Conservation (phyloP, 2,888 invertebrate genomes). For the Agrilus mali region DNA sequence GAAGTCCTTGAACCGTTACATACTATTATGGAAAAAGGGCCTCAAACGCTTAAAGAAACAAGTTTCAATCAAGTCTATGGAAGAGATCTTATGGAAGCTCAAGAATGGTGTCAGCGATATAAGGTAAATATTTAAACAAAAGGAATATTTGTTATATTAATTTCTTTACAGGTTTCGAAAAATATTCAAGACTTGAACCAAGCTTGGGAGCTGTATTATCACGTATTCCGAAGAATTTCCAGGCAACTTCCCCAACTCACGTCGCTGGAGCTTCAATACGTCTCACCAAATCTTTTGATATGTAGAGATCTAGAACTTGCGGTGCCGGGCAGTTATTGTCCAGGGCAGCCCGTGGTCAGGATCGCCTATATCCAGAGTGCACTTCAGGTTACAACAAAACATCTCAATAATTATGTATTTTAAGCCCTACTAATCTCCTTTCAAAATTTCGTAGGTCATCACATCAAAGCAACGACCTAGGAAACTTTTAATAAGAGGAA, state of each 20-base stretch:
- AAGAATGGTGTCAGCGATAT: constrained; percentile 90
- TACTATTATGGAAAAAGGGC: constrained; percentile 84
- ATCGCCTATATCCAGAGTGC: constrained; percentile 86
- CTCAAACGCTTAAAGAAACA: constrained; percentile 91
- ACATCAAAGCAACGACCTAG: constrained; percentile 96
- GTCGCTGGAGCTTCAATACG: constrained; percentile 85
- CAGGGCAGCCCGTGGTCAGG: constrained; percentile 76
- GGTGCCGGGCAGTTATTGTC: constrained; percentile 95
- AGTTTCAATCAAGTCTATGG: constrained; percentile 96
- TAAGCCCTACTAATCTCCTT: background rate
- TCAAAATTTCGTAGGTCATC: constrained; percentile 55
- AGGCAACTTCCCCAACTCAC: constrained; percentile 88
- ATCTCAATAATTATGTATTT: background rate
- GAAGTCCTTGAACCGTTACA: constrained; percentile 90
- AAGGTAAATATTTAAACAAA: constrained; percentile 35
- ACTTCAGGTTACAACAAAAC: constrained; percentile 50
- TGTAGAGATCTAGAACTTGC: constrained; percentile 91
- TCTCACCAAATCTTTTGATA: constrained; percentile 79
- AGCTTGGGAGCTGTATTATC: constrained; percentile 99
- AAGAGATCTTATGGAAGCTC: constrained; percentile 85
- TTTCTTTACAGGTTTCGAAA: constrained; percentile 54
- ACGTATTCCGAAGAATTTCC: constrained; percentile 93
- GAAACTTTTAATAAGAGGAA: constrained; percentile 84
- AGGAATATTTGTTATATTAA: background rate
- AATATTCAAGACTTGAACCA: constrained; percentile 88